These are phyloP conservation scores for Perccottus glenii DNA, from an alignment of 2,113 vertebrate species.

Conservation along the genomic window DNA sequence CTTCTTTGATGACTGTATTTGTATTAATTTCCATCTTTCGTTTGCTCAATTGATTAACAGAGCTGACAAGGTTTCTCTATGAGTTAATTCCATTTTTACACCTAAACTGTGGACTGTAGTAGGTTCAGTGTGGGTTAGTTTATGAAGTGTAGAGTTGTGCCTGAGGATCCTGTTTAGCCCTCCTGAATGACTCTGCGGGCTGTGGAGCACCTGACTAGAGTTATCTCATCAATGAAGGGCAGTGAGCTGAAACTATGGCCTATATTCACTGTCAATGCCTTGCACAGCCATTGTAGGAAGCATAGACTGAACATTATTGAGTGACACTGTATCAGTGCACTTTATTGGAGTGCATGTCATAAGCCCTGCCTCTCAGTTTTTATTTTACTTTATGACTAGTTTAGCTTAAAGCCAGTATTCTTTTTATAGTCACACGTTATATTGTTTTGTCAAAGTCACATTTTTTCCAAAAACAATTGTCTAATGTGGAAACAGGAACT, in stretches of 20 bases:
- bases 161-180: constrained; percentile 36
- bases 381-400: background rate
- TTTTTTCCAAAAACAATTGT: background rate
- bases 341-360: background rate
- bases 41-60: constrained; percentile 12
- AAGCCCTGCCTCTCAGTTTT: background rate
- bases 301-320: background rate
- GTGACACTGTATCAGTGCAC: background rate
- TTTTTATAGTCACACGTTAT: background rate
- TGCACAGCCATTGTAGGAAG: background rate
- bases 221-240: constrained; percentile 45
- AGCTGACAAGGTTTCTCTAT: constrained; percentile 16
- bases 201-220: constrained; percentile 39
- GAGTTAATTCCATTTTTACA: constrained; percentile 20
- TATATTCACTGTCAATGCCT: constrained; percentile 25
- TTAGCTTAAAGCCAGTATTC: background rate
- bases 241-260: constrained; percentile 36
- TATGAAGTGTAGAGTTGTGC: constrained; percentile 18
- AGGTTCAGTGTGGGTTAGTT: constrained; percentile 24
- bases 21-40: background rate
- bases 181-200: constrained; percentile 39
- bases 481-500: background rate
- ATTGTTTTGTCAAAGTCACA: background rate
- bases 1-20: background rate
- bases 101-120: background rate